These are phyloP conservation scores for Nixonia krombeini DNA, from an alignment of 1,140 invertebrate genomes.

Conservation along the genomic window DNA sequence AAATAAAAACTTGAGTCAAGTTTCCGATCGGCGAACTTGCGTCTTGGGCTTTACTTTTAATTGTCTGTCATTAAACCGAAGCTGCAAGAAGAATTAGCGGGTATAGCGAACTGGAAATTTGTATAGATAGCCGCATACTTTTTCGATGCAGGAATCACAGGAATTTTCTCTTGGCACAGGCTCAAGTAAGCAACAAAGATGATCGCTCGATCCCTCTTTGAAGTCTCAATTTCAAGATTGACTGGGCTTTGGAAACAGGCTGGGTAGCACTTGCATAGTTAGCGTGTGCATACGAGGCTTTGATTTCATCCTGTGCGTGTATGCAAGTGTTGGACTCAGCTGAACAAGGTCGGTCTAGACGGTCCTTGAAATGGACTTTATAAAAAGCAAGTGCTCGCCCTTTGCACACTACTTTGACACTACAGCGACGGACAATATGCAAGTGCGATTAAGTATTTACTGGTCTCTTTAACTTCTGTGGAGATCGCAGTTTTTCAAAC, in stretches of 20 bases:
- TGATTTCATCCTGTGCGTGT: conserved; percentile 32
- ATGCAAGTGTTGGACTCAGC: conserved; percentile 37
- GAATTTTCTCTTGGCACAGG: conserved; percentile 22
- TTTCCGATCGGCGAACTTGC: conserved; percentile 4
- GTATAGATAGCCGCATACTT: too few relatives aligned
- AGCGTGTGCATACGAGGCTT: conserved; percentile 30
- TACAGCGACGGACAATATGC: conserved; percentile 22
- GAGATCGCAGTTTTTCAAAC: too few relatives aligned
- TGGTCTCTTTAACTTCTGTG: neutral
- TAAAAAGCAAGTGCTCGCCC: conserved; percentile 25
- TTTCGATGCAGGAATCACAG: too few relatives aligned
- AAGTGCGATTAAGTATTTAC: conserved; percentile 23
- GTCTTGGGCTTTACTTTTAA: too few relatives aligned
- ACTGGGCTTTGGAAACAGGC: conserved; percentile 35
- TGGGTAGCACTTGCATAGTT: conserved; percentile 29
- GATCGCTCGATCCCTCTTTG: conserved; percentile 32
- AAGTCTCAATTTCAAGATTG: conserved; percentile 47
- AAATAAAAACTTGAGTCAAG: conserved; percentile 18
- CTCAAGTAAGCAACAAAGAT: conserved; percentile 30
- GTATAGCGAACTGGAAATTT: too few relatives aligned
- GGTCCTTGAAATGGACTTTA: conserved; percentile 38
- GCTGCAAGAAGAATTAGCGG: too few relatives aligned
- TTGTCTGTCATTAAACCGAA: too few relatives aligned
- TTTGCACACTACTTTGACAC: conserved; percentile 11
- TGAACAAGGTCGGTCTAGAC: conserved; percentile 36